These are phyloP conservation scores for Sturnira hondurensis DNA, from an alignment of 2,113 vertebrate genomes.

Conservation along the genomic window DNA sequence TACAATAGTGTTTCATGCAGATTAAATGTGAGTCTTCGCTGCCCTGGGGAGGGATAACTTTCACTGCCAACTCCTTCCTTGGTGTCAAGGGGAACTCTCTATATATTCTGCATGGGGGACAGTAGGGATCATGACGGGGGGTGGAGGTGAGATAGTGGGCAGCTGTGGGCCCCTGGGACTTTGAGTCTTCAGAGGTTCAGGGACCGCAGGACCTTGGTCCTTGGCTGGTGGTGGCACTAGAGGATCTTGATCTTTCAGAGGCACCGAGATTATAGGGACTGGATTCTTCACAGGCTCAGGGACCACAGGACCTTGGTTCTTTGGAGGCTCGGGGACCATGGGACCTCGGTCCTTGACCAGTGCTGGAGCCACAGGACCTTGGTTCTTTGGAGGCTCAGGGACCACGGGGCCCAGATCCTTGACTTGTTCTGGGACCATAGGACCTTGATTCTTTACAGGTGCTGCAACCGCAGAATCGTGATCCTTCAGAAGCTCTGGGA, in stretches of 20 bases:
- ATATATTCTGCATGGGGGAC: conserved; percentile 70
- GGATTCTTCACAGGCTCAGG: not conserved
- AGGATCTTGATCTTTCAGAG: conserved; percentile 61
- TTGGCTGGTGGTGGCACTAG: conserved; percentile 56
- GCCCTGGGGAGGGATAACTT: not conserved
- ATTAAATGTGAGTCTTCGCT: conserved; percentile 61
- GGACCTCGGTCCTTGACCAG: conserved; percentile 10
- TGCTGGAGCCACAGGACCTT: not conserved
- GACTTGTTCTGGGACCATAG: not conserved
- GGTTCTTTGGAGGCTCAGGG: conserved; percentile 24
- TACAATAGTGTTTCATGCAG: conserved; percentile 76
- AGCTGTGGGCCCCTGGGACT: conserved; percentile 55
- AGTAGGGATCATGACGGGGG: conserved; percentile 75
- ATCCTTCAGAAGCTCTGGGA: not conserved
- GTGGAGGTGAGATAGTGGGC: conserved; percentile 66
- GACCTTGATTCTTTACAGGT: not conserved
- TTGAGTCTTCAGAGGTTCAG: conserved; percentile 44
- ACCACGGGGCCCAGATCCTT: conserved; percentile 19
- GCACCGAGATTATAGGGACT: conserved; percentile 50
- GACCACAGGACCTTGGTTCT: not conserved
- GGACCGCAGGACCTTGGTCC: conserved; percentile 51
- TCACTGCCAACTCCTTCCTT: conserved; percentile 31
- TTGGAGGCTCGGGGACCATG: not conserved
- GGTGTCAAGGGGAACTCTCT: conserved; percentile 72
- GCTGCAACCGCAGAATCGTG: not conserved